A percentile compares a stretch with the other conserved stretches of the same genome.
Evolutionary conservation across 2,797 vertebrate genomes (phyloP).

Genomic region (Eurystomus glaucurus): DNA sequence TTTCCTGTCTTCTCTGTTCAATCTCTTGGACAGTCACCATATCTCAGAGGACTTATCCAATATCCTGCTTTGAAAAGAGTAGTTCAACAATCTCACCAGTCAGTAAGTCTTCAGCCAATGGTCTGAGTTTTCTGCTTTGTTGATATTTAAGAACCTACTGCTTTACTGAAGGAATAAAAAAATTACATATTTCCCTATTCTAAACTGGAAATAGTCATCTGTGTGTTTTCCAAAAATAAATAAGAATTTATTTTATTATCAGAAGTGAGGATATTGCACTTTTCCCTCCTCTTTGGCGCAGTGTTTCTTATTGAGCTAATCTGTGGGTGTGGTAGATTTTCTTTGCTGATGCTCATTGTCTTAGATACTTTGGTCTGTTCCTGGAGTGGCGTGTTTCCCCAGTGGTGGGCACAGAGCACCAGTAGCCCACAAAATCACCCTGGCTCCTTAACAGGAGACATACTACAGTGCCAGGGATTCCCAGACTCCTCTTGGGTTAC

Average conservation of each 20-base stretch:
- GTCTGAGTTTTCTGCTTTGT: not conserved
- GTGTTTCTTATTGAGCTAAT: not conserved
- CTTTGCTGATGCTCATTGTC: not conserved
- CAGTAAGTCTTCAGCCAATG: not conserved
- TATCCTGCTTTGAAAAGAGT: not conserved
- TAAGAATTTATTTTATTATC: not conserved
- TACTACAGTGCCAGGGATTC: not conserved
- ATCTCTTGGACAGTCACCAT: not conserved
- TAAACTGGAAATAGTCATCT: not conserved
- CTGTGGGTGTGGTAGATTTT: not conserved
- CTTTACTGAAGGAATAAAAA: not conserved
- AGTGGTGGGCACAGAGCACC: accelerated
- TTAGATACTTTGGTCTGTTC: not conserved
- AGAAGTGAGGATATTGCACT: not conserved
- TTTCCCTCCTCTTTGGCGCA: not conserved
- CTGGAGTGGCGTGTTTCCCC: not conserved
- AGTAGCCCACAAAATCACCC: not conserved
- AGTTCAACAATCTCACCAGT: not conserved
- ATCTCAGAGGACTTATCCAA: not conserved
- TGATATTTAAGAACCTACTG: not conserved
- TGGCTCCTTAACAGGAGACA: not conserved
- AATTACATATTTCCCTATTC: not conserved
- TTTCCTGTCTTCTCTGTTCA: slow-evolving; percentile 39
- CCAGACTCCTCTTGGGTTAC: not conserved
- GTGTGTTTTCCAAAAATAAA: not conserved